phyloP scores from a whole-genome alignment of 1,140 invertebrate genomes.

The Phocides pigmalion region DNA sequence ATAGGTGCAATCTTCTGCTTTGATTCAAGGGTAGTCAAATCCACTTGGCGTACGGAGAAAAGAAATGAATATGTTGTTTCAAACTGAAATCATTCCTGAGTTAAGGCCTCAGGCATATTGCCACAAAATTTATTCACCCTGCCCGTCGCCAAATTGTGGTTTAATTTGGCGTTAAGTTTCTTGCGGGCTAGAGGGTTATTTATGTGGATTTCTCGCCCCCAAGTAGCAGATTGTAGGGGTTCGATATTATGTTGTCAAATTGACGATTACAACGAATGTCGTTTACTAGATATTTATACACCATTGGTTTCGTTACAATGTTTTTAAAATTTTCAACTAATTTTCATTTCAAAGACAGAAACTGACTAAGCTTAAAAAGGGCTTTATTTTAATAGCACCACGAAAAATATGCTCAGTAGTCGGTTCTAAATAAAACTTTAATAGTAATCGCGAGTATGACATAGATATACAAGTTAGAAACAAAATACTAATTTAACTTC shows the following conservation, averaged over 20 bases:
- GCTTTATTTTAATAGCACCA: too few relatives aligned
- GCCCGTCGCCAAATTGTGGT: conserved; percentile 56
- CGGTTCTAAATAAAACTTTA: too few relatives aligned
- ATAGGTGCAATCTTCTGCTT: too few relatives aligned
- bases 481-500: conserved; percentile 5
- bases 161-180: conserved; percentile 72
- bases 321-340: too few relatives aligned
- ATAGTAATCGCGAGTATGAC: too few relatives aligned
- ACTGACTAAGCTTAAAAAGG: too few relatives aligned
- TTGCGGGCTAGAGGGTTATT: conserved; percentile 51
- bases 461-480: not conserved
- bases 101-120: conserved; percentile 54
- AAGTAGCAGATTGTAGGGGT: conserved; percentile 41
- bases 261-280: conserved; percentile 31
- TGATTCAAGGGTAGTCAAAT: too few relatives aligned
- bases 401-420: too few relatives aligned
- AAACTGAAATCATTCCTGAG: conserved; percentile 51
- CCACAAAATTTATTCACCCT: conserved; percentile 68
- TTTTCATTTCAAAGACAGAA: too few relatives aligned
- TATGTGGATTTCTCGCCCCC: conserved; percentile 56
- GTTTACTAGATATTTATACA: conserved; percentile 20
- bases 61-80: conserved; percentile 28
- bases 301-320: not conserved
- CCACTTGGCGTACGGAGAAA: conserved; percentile 1
- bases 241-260: conserved; percentile 44